phyloP scores from a whole-genome alignment of 2,888 invertebrate species.

The Drosophila sordidapex region DNA sequence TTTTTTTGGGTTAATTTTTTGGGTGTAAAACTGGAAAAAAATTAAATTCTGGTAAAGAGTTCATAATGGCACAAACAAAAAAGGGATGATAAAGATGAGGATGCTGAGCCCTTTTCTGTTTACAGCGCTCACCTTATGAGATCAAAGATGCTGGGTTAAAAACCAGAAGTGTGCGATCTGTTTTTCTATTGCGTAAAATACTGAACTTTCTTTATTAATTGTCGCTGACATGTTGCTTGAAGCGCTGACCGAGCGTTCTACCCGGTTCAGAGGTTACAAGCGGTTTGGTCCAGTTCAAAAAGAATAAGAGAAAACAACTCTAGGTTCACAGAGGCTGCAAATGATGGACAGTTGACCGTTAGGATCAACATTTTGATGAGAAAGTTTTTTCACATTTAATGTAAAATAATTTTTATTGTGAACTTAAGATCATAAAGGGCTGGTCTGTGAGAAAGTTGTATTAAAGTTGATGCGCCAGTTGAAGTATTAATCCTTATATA shows the following conservation, averaged over 20 bases:
- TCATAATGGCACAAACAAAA: slow-evolving; percentile 37
- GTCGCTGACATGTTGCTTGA: slow-evolving; percentile 50
- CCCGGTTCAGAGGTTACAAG: slow-evolving; percentile 64
- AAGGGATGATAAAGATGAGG: slow-evolving; percentile 41
- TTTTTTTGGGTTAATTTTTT: slow-evolving; percentile 40
- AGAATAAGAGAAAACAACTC: background rate
- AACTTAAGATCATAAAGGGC: background rate
- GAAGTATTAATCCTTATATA: background rate
- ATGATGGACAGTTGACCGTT: slow-evolving; percentile 79
- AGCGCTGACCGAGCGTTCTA: slow-evolving; percentile 27
- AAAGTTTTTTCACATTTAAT: slow-evolving; percentile 15
- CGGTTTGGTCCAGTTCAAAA: slow-evolving; percentile 64
- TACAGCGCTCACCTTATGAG: slow-evolving; percentile 37
- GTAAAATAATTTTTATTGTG: background rate
- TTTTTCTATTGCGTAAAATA: slow-evolving; percentile 41
- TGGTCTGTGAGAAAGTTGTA: background rate
- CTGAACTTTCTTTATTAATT: slow-evolving; percentile 77
- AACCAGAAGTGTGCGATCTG: slow-evolving; percentile 52
- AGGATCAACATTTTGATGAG: slow-evolving; percentile 4
- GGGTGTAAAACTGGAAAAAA: slow-evolving; percentile 43
- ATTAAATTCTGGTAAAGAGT: slow-evolving; percentile 67
- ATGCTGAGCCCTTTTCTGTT: slow-evolving; percentile 32
- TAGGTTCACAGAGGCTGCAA: slow-evolving; percentile 2
- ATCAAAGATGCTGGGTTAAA: slow-evolving; percentile 67
- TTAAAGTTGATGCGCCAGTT: background rate